Evolutionary conservation across 2,113 vertebrate species (phyloP), one percentile per base, ranked within the genome.

Genomic region (Colaptes auratus): DNA sequence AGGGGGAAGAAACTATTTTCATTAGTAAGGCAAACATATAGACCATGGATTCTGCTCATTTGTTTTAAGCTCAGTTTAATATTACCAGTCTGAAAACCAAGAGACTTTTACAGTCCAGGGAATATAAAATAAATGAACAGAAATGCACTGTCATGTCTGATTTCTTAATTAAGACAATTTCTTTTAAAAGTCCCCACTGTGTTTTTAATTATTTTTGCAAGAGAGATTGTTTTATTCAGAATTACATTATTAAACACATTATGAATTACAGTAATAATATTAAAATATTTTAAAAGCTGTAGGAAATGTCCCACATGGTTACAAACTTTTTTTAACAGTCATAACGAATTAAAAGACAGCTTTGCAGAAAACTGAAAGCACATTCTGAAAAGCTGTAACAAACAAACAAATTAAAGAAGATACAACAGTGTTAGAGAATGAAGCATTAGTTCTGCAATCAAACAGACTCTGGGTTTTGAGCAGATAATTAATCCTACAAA

Each of bases 101-200:
- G 82, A 72, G 6, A 67, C 14, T 93, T 90, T 81, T 59, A 50
- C 89, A 91, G 83, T 74, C 35, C 36, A 79, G n/a, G 14, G 17
- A 83, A 4, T 46, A 7, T 83, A 79, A 93, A 94, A 90, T 67
- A 95, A 93, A 72, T 86, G 23, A 81, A 75, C 36, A 92, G 55
- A 89, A 90, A 81, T 64, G 8, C 39, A 70, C 14, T 69, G n/a
- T 89, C 75, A 65, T 72, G 15, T 76, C 69, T 86, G 59, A 86
- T 85, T 90, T 92, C 61, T 93, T 93, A 96, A 95, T 93, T 86
- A 96, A 93, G 78, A 81, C 48, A 89, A 77, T 92, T 90, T 30
- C 33, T 96, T 96, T 71, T 82, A 89, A 93, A 72, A 8, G 12
- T 69, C 48, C 55, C 79, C 7, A 64, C 39, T 65, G 59, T 71